These are phyloP conservation scores for Aepyceros melampus DNA, from an alignment of 2,113 vertebrate genomes.

Conservation along the genomic window DNA sequence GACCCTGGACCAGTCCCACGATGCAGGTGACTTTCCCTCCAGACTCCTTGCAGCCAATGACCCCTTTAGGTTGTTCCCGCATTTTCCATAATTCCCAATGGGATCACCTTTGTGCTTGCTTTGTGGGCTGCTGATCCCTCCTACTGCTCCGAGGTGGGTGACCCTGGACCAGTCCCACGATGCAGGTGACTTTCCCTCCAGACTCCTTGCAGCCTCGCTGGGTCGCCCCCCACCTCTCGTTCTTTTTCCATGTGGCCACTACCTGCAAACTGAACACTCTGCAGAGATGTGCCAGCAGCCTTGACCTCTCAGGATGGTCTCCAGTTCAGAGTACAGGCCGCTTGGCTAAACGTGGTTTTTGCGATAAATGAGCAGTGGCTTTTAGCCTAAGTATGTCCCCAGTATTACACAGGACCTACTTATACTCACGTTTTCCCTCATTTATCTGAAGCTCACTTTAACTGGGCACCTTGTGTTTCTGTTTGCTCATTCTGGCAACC, in stretches of 20 bases:
- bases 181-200: neutral
- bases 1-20: rapidly evolving
- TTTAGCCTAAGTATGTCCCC: neutral
- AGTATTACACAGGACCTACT: neutral
- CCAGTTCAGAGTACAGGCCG: neutral
- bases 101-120: neutral
- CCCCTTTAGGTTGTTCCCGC: neutral
- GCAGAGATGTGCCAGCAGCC: neutral
- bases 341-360: neutral
- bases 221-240: rapidly evolving
- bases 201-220: neutral
- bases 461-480: neutral
- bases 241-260: rapidly evolving
- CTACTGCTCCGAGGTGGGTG: neutral
- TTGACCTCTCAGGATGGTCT: neutral
- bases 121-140: neutral
- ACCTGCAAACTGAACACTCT: neutral
- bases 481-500: neutral
- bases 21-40: neutral
- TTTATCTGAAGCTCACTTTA: constrained; percentile 3
- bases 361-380: neutral
- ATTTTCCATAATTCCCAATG: neutral
- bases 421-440: neutral
- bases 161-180: rapidly evolving
- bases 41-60: no score